Percentiles rank a stretch among this genome's conserved stretches.
Evolutionary conservation across 2,888 invertebrate species (phyloP).

Genomic region (Chironomus tentans): DNA sequence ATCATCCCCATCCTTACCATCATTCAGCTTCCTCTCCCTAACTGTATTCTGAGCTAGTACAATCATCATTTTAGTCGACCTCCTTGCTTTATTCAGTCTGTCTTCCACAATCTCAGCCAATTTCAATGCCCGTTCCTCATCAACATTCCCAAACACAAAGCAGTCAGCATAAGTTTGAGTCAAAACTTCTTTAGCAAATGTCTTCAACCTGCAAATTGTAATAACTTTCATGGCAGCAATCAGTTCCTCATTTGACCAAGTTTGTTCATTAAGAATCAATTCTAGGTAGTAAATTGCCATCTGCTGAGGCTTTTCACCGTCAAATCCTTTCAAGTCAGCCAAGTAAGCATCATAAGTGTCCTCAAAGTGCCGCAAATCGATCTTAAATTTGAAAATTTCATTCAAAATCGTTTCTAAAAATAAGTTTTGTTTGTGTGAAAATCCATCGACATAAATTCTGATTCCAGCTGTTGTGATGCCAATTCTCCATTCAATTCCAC

Average conservation of each 20-base stretch:
- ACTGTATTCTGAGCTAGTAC: background rate
- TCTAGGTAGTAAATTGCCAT: slow-evolving; percentile 70
- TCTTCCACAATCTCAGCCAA: slow-evolving; percentile 58
- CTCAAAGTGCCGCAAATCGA: slow-evolving; percentile 65
- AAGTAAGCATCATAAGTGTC: slow-evolving; percentile 74
- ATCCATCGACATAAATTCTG: slow-evolving; percentile 61
- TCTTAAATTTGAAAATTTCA: slow-evolving; percentile 61
- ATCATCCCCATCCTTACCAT: slow-evolving; percentile 4
- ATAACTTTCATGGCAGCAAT: slow-evolving; percentile 36
- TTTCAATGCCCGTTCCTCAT: slow-evolving; percentile 54
- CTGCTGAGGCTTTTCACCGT: slow-evolving; percentile 74
- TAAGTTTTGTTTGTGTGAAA: slow-evolving; percentile 71
- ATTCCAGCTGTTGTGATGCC: slow-evolving; percentile 64
- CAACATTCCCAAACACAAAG: slow-evolving; percentile 73
- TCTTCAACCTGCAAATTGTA: slow-evolving; percentile 63
- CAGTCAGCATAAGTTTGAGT: slow-evolving; percentile 72
- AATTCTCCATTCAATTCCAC: slow-evolving; percentile 69
- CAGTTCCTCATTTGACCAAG: slow-evolving; percentile 77
- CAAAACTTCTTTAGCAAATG: slow-evolving; percentile 63
- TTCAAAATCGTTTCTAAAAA: slow-evolving; percentile 73
- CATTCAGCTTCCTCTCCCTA: background rate
- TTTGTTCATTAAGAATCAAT: slow-evolving; percentile 64
- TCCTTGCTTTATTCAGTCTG: background rate
- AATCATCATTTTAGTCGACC: background rate
- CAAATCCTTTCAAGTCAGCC: slow-evolving; percentile 68